Evolutionary conservation across 2,888 invertebrate species (phyloP), one percentile per base, ranked within the genome.

Genomic region (Ichneumoninae sp.): DNA sequence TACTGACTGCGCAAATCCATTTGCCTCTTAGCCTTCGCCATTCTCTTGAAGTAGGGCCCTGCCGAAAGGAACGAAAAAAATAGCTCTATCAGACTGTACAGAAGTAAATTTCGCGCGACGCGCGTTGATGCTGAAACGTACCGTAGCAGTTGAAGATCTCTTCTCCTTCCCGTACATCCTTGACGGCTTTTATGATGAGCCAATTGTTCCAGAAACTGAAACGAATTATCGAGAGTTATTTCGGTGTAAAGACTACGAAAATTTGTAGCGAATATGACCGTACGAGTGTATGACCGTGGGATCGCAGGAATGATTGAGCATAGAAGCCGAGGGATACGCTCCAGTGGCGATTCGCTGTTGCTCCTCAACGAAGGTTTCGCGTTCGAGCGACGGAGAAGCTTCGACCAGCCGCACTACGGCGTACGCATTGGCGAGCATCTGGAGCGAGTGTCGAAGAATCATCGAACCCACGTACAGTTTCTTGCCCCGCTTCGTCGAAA

Each of bases 231-330:
- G 16, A 70, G n/a, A 69, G 33, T 74, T 63, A 73, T 60, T 36
- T 65, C 13, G 69, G 19, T 16, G 3, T 63, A 40, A 7, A 47
- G 3, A 65, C 16, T 33, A 33, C 1, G 6, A 30, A 10, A 30
- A 7, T 40, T 81, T 44, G 8, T 19, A 22, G 60, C 36, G 8
- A 52, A 73, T 13, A 52, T 22, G 10, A 60, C 69, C 80, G 82
- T 33, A 86, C 86, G 83, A 83, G 70, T 85, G 85, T 60, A 83
- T 85, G 54, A 86, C 85, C 33, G 83, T 70, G 6, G 98, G 97
- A 86, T 97, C 96, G 92, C 99, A 99, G 0, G 98, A 97, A 94
- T 99, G 99, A 93, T 99, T 99, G 96, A 98, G 97, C 94, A 98
- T 96, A 89, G 98, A 97, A 0, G 97, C 96, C 0, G 97, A 96